A percentile compares a stretch with the other conserved stretches of the same genome.
phyloP scores from a whole-genome alignment of 2,113 vertebrate genomes.

The Oenanthe oenanthe region DNA sequence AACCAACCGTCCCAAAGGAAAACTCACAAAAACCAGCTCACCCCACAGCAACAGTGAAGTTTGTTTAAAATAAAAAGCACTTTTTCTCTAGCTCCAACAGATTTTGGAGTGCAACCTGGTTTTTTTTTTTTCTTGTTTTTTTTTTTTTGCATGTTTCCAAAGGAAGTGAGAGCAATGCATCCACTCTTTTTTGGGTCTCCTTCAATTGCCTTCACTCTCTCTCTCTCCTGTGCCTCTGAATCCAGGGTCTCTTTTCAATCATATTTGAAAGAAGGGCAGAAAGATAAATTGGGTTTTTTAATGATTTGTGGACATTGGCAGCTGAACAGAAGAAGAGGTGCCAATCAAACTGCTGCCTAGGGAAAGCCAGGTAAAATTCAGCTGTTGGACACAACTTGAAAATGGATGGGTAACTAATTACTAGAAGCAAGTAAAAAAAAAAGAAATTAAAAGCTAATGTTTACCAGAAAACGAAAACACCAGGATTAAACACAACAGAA shows the following conservation, averaged over 20 bases:
- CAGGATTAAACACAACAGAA: not conserved
- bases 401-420: not conserved
- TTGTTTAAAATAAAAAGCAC: not conserved
- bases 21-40: not conserved
- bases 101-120: not conserved
- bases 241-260: not conserved
- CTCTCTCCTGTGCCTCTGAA: not conserved
- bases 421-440: not conserved
- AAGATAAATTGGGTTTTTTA: not conserved
- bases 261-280: not conserved
- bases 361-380: not conserved
- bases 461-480: not conserved
- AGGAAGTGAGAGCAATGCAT: not conserved
- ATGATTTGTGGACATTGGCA: constrained; percentile 10
- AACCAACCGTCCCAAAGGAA: fast-evolving
- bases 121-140: not conserved
- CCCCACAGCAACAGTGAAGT: not conserved
- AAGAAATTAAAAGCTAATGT: not conserved
- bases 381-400: not conserved
- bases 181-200: not conserved
- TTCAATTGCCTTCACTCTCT: not conserved
- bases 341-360: not conserved
- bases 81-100: not conserved
- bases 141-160: not conserved
- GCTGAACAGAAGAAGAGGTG: not conserved